phyloP scores from a whole-genome alignment of 2,797 vertebrate species.

The Ataeniobius toweri region DNA sequence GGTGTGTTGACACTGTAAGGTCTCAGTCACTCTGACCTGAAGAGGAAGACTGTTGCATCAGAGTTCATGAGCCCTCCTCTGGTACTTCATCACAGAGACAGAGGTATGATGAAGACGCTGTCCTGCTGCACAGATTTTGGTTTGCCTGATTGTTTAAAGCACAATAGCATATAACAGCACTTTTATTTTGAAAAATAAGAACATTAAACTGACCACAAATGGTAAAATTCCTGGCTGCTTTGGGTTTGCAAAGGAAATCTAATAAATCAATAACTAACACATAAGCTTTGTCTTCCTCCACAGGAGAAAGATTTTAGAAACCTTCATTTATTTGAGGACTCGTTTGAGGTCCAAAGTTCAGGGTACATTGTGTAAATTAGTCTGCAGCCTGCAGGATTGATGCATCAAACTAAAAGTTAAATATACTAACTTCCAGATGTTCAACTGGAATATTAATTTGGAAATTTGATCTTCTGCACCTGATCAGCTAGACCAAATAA shows the following conservation, averaged over 20 bases:
- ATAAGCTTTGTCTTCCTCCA: no score
- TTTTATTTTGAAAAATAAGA: not conserved
- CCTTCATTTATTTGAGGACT: not conserved
- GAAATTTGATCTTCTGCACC: not conserved
- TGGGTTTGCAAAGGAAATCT: no score
- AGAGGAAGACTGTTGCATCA: not conserved
- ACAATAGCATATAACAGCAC: not conserved
- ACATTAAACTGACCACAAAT: no score
- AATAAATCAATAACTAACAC: no score
- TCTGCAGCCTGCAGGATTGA: no score
- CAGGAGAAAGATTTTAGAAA: no score
- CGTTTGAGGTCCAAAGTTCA: not conserved
- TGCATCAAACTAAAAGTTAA: not conserved
- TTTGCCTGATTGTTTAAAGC: not conserved
- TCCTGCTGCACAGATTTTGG: not conserved
- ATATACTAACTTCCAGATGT: not conserved
- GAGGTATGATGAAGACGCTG: not conserved
- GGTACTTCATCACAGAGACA: not conserved
- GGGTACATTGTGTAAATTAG: not conserved
- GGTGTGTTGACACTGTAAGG: conserved; percentile 37
- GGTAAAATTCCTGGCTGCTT: no score
- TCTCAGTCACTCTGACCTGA: conserved; percentile 50
- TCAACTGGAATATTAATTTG: not conserved
- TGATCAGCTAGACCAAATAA: no score
- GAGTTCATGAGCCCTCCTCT: not conserved